A percentile compares a stretch with the other conserved stretches of the same genome.
These are phyloP conservation scores for Plemyria rubiginata DNA, from an alignment of 2,888 invertebrate species.

Conservation along the genomic window DNA sequence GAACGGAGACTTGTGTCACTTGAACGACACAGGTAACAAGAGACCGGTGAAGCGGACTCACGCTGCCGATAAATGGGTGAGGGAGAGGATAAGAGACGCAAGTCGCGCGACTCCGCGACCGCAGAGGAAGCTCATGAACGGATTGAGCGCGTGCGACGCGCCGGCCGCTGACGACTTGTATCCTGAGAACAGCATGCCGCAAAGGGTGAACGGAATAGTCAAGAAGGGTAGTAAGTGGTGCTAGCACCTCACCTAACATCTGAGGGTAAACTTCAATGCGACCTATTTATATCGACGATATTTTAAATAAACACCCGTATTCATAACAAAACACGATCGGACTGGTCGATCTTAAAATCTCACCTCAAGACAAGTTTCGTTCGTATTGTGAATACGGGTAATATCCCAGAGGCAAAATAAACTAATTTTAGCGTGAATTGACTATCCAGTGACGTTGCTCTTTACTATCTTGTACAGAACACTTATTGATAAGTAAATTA, in stretches of 20 bases:
- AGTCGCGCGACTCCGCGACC: conserved; percentile 74
- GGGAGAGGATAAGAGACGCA: conserved; percentile 59
- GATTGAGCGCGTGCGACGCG: conserved; percentile 57
- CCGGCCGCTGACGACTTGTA: conserved; percentile 74
- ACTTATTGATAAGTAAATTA: conserved; percentile 23
- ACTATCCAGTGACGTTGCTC: conserved; percentile 28
- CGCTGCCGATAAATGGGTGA: conserved; percentile 64
- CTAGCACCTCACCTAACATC: conserved; percentile 17
- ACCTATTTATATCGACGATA: not conserved
- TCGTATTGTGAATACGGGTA: conserved; percentile 4
- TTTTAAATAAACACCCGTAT: not conserved
- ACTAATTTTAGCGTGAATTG: conserved; percentile 11
- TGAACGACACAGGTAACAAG: conserved; percentile 63
- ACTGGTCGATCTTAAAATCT: too few relatives aligned
- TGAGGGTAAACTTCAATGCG: not conserved
- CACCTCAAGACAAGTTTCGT: too few relatives aligned
- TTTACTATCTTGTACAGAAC: conserved; percentile 33
- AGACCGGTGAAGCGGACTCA: conserved; percentile 87
- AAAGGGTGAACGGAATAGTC: conserved; percentile 48
- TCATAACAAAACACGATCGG: not conserved
- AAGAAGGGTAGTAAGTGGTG: conserved; percentile 51
- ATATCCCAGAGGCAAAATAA: conserved; percentile 27
- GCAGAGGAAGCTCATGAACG: conserved; percentile 57
- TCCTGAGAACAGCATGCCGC: conserved; percentile 60
- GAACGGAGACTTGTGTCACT: conserved; percentile 43